Conservation (phyloP, 2,113 vertebrate genomes). For the Zosterops borbonicus region DNA sequence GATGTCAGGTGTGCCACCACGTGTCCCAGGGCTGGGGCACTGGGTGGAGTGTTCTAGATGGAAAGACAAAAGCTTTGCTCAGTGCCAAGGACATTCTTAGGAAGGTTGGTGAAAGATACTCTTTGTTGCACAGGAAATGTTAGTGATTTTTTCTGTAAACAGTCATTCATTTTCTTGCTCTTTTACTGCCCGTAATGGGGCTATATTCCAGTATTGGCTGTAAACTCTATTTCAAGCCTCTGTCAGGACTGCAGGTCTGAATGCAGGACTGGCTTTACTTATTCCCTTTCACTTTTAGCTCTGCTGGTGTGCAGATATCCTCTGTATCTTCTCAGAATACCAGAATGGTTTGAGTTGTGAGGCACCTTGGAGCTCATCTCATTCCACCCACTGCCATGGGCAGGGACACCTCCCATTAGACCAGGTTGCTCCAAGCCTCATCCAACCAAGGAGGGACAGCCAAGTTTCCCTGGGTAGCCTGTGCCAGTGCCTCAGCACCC, state of each 20-base stretch:
- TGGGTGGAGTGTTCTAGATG: not conserved
- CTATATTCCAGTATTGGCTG: not conserved
- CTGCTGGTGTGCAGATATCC: not conserved
- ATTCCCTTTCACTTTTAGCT: not conserved
- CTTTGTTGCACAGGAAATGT: not conserved
- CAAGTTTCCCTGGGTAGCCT: not conserved
- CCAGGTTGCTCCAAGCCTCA: not conserved
- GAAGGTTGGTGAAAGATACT: not conserved
- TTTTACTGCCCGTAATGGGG: not conserved
- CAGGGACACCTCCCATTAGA: not conserved
- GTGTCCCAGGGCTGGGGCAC: not conserved
- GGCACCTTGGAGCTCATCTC: not conserved
- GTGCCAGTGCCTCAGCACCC: not conserved
- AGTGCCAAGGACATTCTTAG: not conserved
- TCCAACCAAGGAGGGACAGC: not conserved
- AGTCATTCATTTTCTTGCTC: not conserved
- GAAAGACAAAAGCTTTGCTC: not conserved
- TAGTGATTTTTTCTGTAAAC: not conserved
- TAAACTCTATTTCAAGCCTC: not conserved
- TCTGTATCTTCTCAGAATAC: not conserved
- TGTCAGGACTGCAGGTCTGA: not conserved
- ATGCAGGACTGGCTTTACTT: not conserved
- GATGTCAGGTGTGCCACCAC: not conserved
- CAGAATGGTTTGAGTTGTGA: not conserved
- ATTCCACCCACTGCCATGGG: not conserved